These are phyloP conservation scores for Fratercula arctica DNA, from an alignment of 2,797 vertebrate genomes.

Conservation along the genomic window DNA sequence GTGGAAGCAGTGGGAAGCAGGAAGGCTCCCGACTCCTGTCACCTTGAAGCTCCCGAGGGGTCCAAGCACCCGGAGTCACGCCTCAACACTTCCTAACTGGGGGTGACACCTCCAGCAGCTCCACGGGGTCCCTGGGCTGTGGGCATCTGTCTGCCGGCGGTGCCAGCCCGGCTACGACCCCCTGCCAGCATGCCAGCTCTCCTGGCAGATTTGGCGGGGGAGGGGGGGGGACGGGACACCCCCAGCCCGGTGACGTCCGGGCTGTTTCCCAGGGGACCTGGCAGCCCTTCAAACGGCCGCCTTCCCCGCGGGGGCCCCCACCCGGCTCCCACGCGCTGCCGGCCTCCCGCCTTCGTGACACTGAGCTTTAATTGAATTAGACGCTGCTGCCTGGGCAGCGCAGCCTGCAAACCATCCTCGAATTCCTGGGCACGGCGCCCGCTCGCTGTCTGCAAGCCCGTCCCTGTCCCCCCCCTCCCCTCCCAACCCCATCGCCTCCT, in stretches of 20 bases:
- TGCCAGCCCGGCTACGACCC: background rate
- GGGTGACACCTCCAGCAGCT: background rate
- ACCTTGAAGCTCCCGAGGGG: background rate
- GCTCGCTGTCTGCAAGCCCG: background rate
- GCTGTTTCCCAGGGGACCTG: background rate
- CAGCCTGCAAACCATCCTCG: slow-evolving; percentile 43
- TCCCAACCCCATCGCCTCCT: background rate
- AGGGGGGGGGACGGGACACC: background rate
- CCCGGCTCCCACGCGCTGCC: background rate
- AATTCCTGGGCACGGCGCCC: slow-evolving; percentile 47
- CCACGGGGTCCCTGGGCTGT: accelerated
- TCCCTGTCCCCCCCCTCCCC: background rate
- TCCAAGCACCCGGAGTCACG: accelerated
- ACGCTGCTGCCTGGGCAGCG: slow-evolving; percentile 51
- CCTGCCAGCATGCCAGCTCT: accelerated
- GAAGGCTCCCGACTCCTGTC: accelerated
- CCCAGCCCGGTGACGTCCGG: accelerated
- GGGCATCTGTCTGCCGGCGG: background rate
- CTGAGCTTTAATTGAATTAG: slow-evolving; percentile 40
- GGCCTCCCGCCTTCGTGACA: slow-evolving; percentile 19
- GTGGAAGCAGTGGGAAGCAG: background rate
- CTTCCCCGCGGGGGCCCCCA: background rate
- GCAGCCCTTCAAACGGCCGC: background rate
- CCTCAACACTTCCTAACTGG: background rate
- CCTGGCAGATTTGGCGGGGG: too few species aligned